phyloP scores from a whole-genome alignment of 2,797 vertebrate species.

The Acanthurus lineatus region DNA sequence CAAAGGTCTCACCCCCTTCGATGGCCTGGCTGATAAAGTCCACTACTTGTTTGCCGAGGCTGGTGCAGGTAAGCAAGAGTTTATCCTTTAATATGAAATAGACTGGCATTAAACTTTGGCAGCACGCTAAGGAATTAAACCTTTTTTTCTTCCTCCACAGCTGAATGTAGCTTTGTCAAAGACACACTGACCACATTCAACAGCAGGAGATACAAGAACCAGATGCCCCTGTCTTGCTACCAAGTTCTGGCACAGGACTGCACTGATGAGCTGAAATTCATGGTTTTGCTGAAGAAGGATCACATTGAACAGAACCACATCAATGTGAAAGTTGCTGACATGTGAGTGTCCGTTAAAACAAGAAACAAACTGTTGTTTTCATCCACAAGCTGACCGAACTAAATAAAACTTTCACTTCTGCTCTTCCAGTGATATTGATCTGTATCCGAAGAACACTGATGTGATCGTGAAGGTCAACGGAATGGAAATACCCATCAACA shows the following conservation, averaged over 20 bases:
- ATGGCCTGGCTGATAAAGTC: constrained; percentile 46
- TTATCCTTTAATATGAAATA: background rate
- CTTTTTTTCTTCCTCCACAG: constrained; percentile 41
- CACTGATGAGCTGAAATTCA: constrained; percentile 86
- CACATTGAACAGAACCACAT: constrained; percentile 71
- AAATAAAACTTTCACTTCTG: background rate
- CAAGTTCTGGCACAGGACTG: constrained; percentile 89
- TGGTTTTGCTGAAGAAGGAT: constrained; percentile 85
- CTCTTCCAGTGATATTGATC: constrained; percentile 82
- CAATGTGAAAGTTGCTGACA: constrained; percentile 83
- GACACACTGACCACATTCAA: constrained; percentile 75
- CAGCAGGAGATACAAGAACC: constrained; percentile 75
- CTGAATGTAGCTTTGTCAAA: constrained; percentile 49
- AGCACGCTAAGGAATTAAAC: constrained; percentile 54
- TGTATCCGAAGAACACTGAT: constrained; percentile 73
- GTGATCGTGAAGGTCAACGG: constrained; percentile 85
- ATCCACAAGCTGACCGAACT: constrained; percentile 17
- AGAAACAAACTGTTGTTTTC: background rate
- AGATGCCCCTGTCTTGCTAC: constrained; percentile 85
- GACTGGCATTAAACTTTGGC: background rate
- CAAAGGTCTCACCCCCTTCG: constrained; percentile 49
- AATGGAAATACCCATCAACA: constrained; percentile 71
- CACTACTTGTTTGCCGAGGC: constrained; percentile 65
- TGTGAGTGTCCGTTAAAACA: constrained; percentile 78
- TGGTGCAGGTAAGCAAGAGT: constrained; percentile 50